Percentiles rank a stretch among this genome's conserved stretches.
phyloP scores from a whole-genome alignment of 2,888 invertebrate genomes.

The Aleiodes leptofemur region DNA sequence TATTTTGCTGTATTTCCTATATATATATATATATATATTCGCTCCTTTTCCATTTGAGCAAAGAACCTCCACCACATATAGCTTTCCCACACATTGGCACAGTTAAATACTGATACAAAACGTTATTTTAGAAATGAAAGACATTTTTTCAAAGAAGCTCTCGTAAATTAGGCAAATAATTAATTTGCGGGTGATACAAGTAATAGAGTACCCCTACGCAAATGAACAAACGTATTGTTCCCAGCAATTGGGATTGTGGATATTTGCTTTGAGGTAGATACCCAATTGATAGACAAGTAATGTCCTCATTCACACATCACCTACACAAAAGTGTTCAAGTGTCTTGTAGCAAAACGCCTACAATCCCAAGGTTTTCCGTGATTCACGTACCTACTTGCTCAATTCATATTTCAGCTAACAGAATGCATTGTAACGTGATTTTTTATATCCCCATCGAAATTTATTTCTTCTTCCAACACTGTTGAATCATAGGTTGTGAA shows the following conservation, averaged over 20 bases:
- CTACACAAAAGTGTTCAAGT: slow-evolving; percentile 14
- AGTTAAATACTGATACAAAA: slow-evolving; percentile 11
- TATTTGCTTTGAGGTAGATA: slow-evolving; percentile 11
- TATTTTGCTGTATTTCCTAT: slow-evolving; percentile 1
- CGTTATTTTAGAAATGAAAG: background rate
- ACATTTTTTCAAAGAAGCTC: background rate
- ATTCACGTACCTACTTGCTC: slow-evolving; percentile 9
- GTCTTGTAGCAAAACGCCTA: slow-evolving; percentile 18
- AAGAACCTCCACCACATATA: background rate
- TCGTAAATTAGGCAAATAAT: background rate
- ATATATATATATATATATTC: background rate
- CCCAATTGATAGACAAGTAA: slow-evolving; percentile 26
- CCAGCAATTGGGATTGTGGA: background rate
- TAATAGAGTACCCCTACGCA: background rate
- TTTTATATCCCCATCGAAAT: background rate
- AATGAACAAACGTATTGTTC: background rate
- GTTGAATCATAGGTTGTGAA: background rate
- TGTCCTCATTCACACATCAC: slow-evolving; percentile 37
- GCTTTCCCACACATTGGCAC: slow-evolving; percentile 20
- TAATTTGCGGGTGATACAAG: background rate
- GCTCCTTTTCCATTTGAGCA: background rate
- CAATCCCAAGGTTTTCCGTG: slow-evolving; percentile 12
- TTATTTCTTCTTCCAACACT: background rate
- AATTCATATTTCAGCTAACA: no score
- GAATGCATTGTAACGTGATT: no score